A percentile compares a stretch with the other conserved stretches of the same genome.
Conservation (phyloP, 2,797 vertebrate genomes). For the Neomorphus geoffroyi region DNA sequence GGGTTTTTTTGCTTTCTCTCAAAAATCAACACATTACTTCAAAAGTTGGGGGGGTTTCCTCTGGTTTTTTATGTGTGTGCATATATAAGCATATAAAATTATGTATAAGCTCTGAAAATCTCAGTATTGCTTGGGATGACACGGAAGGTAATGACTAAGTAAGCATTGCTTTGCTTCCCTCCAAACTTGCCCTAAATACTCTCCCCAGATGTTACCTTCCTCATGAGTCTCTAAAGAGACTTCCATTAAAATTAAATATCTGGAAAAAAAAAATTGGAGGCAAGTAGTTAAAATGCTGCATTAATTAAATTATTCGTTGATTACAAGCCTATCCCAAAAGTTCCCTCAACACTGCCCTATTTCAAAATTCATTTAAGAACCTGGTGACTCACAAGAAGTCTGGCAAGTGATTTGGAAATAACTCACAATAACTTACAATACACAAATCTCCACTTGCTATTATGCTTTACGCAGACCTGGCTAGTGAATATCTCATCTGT, state of each 20-base stretch:
- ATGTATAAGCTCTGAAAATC: neutral
- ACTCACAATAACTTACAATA: neutral
- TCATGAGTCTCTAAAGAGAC: neutral
- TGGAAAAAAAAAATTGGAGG: conserved; percentile 15
- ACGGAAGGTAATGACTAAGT: neutral
- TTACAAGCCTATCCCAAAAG: neutral
- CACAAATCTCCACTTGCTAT: neutral
- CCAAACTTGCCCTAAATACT: neutral
- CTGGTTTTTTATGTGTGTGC: too few relatives aligned
- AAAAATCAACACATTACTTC: neutral
- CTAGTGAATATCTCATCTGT: neutral
- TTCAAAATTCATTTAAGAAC: neutral
- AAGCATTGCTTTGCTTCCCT: neutral
- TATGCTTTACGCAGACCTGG: neutral
- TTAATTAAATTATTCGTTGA: conserved; percentile 44
- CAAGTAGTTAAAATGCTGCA: conserved; percentile 4
- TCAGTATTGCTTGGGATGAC: neutral
- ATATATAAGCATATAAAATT: neutral
- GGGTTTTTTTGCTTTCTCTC: neutral
- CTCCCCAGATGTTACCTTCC: conserved; percentile 15
- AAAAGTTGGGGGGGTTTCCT: too few relatives aligned
- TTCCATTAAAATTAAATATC: conserved; percentile 38
- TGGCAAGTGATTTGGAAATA: neutral
- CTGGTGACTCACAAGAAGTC: fast-evolving
- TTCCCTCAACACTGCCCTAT: neutral